Evolutionary conservation across 2,888 invertebrate species (phyloP).

Genomic region (Gonocerus acuteangulatus): DNA sequence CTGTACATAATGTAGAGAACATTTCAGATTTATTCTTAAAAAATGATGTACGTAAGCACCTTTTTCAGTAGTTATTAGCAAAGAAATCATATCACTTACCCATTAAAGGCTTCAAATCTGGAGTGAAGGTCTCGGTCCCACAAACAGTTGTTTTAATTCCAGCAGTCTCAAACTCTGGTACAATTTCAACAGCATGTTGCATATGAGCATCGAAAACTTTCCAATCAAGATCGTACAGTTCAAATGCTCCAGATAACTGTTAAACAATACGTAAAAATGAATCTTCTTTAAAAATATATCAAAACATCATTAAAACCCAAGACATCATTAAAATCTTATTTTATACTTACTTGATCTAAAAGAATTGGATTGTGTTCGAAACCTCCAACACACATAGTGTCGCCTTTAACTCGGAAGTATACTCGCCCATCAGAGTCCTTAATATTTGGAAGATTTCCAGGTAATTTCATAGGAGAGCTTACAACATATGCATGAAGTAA

Average conservation of each 20-base stretch:
- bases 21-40: no score
- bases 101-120: slow-evolving; percentile 81
- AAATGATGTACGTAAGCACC: no score
- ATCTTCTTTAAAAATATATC: no score
- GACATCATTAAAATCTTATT: not conserved
- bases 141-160: slow-evolving; percentile 82
- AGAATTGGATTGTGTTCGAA: slow-evolving; percentile 80
- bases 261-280: not conserved
- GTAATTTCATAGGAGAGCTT: slow-evolving; percentile 66
- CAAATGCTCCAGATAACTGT: slow-evolving; percentile 67
- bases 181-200: slow-evolving; percentile 60
- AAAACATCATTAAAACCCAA: no score
- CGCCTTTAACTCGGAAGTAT: slow-evolving; percentile 77
- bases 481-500: slow-evolving; percentile 87
- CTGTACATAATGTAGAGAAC: not conserved
- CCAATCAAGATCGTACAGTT: slow-evolving; percentile 81
- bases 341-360: slow-evolving; percentile 55
- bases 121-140: slow-evolving; percentile 87
- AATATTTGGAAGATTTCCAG: slow-evolving; percentile 65
- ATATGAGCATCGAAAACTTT: slow-evolving; percentile 70
- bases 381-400: slow-evolving; percentile 74
- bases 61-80: no score
- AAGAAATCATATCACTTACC: slow-evolving; percentile 46
- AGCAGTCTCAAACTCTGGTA: slow-evolving; percentile 63
- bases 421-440: slow-evolving; percentile 77